Conservation (phyloP, 2,113 vertebrate species). For the Ploceus nigricollis region DNA sequence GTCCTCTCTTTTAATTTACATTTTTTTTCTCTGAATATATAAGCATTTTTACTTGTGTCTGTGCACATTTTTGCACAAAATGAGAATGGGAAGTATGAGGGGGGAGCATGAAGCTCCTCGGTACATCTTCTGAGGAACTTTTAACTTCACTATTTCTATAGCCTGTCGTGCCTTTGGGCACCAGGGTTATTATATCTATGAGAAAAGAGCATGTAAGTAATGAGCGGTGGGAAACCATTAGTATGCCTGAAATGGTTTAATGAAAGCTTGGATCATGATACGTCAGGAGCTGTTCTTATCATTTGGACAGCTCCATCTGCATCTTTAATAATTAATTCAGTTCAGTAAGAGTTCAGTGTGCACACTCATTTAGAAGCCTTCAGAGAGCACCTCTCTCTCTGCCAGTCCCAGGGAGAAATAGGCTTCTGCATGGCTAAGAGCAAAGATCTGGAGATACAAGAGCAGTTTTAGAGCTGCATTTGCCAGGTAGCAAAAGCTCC, state of each 20-base stretch:
- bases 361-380: conserved; percentile 83
- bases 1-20: neutral
- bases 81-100: neutral
- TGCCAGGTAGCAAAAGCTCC: conserved; percentile 82
- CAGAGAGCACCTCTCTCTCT: conserved; percentile 74
- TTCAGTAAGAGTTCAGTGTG: conserved; percentile 95
- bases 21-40: neutral
- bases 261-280: conserved; percentile 97
- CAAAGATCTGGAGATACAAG: conserved; percentile 83
- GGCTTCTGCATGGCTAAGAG: conserved; percentile 91
- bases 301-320: conserved; percentile 98
- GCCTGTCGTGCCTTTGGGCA: conserved; percentile 78
- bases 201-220: conserved; percentile 91
- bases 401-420: conserved; percentile 80
- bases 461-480: conserved; percentile 77
- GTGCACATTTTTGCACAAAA: neutral
- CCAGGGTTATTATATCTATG: conserved; percentile 92
- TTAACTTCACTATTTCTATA: conserved; percentile 67
- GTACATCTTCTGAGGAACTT: conserved; percentile 40
- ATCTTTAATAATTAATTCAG: conserved; percentile 99
- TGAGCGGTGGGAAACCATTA: conserved; percentile 91
- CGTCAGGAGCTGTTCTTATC: conserved; percentile 93
- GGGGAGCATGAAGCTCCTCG: neutral
- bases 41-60: neutral
- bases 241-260: conserved; percentile 94